Evolutionary conservation across 2,888 invertebrate genomes (phyloP), one percentile per base, ranked within the genome.

Genomic region (Osmoderma eremita): DNA sequence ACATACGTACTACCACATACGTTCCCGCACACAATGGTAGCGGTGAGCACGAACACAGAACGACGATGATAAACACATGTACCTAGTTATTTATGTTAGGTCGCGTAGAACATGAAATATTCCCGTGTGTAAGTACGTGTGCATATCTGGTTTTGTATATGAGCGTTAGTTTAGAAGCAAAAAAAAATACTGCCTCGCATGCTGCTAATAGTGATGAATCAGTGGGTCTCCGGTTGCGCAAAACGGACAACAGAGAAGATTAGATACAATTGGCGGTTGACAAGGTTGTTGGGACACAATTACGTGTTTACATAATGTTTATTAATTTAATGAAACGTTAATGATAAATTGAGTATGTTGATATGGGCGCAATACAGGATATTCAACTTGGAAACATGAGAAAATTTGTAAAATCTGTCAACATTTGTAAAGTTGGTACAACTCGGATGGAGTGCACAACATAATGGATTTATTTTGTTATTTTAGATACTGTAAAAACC

Each of bases 171-270:
- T 30, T 30, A 41, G 20, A 18, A 15, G 18, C 3, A 49, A 49
- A 49, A 49, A 49, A 17, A 49, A 56, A 41, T 12, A 61, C 45
- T 30, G 58, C 54, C 39, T 41, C 15, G 45, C 45, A 45, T 61
- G 58, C 30, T 30, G 45, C 13, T 61, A 61, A 61, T 61, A 10
- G 30, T 61, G 45, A 61, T 61, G 58, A 61, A 45, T 61, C 58
- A 61, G 58, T 48, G 30, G 30, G 17, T 30, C 45, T 17, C 30
- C 45, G 36, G 45, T 61, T 61, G 58, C 45, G 58, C 24, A 61
- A 61, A 61, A 61, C 48, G 13, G 42, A 45, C 17, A 48, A 61
- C 58, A 30, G n/a, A 56, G 41, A 36, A 15, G 30, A 45, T 45
- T 48, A 12, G 38, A 38, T 53, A n/a, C n/a, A 53, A 53, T 53